Evolutionary conservation across 37 sponge, comb jelly and placozoan genomes (phyloP), one percentile per base, ranked within the genome.

Genomic region (Halichondria panicea): DNA sequence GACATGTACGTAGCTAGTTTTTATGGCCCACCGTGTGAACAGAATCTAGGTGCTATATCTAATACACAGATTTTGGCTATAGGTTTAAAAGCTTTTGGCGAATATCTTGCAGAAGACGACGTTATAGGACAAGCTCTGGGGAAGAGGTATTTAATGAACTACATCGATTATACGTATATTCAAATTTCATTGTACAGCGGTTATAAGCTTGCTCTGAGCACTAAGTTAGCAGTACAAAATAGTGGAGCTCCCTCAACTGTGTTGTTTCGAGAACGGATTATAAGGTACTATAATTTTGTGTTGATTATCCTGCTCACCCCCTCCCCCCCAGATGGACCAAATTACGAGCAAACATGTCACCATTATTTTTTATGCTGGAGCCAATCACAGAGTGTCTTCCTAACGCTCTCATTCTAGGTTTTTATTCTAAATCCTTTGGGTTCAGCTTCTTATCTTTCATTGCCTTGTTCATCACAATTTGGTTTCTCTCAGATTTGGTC

Each of bases 331-430:
- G 93, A 56, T 93, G 93, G 93, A 75, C 76, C 30, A 46, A 83
- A 44, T 66, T 93, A 15, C 67, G 93, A 44, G 62, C 90, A 18
- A 76, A 82, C 36, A 93, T 93, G 90, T 75, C 85, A 74, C 93
- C 93, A 4, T 72, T 66, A 58, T 82, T 87, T 0, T 74, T 68
- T 4, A 71, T 88, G 0, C 52, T 93, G 77, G 93, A 93, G 76
- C 93, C 93, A 1, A 6, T 93, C 43, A 77, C 90, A 28, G 93
- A 93, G 62, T 93, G 89, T 43, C 38, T 93, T 27, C 24, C 75
- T 6, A 73, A 85, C 1, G 93, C 90, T 15, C 11, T 88, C 1
- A 42, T 92, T 0, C 69, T 46, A 30, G 45, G 70, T 2, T 22
- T 74, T n/a, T 56, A 58, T 43, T 11, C 50, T 36, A 30, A 54